Percentiles rank a stretch among this genome's conserved stretches.
These are phyloP conservation scores for Argyrosomus regius DNA, from an alignment of 2,797 vertebrate genomes.

Conservation along the genomic window DNA sequence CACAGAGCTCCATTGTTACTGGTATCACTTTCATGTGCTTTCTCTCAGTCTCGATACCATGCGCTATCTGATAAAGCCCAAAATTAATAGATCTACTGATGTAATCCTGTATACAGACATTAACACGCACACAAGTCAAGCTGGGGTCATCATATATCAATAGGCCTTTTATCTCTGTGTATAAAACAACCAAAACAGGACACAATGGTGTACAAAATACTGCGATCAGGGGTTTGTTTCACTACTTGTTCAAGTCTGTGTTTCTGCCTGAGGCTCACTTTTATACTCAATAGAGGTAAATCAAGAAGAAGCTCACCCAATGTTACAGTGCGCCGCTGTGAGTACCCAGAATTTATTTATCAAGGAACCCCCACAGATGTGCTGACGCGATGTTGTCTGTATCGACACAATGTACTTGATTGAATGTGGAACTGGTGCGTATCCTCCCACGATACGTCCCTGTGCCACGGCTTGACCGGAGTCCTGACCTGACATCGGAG, in stretches of 20 bases:
- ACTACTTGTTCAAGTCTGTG: not conserved
- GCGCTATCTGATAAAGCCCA: constrained; percentile 42
- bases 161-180: not conserved
- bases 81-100: constrained; percentile 20
- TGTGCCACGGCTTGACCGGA: constrained; percentile 69
- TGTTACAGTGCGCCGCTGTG: constrained; percentile 87
- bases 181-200: not conserved
- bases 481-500: constrained; percentile 3
- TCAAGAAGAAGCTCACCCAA: constrained; percentile 76
- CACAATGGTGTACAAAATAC: not conserved
- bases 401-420: constrained; percentile 89
- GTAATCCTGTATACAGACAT: constrained; percentile 6
- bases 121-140: constrained; percentile 24
- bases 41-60: constrained; percentile 37
- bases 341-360: constrained; percentile 86
- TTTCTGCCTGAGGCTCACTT: constrained; percentile 13
- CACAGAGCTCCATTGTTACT: constrained; percentile 50
- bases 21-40: constrained; percentile 58
- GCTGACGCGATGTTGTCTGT: constrained; percentile 79
- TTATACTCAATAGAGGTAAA: constrained; percentile 5
- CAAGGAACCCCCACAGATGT: constrained; percentile 84
- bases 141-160: constrained; percentile 20
- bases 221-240: constrained; percentile 3
- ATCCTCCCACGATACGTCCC: constrained; percentile 87
- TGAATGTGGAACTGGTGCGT: constrained; percentile 81